A percentile compares a stretch with the other conserved stretches of the same genome.
Conservation (phyloP, 2,113 vertebrate species). For the Anas platyrhynchos region DNA sequence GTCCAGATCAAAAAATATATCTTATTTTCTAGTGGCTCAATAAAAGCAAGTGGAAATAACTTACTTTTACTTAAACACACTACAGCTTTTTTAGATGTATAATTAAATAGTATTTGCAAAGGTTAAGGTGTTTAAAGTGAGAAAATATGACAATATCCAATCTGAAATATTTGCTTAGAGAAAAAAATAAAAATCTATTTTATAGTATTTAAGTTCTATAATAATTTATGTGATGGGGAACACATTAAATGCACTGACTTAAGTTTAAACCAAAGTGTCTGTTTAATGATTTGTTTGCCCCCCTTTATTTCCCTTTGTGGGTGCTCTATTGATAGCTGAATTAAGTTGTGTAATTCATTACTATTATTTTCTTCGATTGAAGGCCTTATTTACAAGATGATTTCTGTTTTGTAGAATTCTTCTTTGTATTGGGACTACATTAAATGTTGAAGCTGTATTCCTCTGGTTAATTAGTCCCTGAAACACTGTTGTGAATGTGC, state of each 20-base stretch:
- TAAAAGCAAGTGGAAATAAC: not conserved
- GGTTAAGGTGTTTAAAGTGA: not conserved
- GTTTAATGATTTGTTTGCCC: not conserved
- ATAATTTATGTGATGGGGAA: not conserved
- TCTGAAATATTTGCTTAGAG: not conserved
- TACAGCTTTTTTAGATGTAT: not conserved
- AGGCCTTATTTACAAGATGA: not conserved
- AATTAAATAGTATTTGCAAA: not conserved
- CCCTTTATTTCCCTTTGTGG: not conserved
- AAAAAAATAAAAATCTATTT: not conserved
- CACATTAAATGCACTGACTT: not conserved
- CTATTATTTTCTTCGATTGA: not conserved
- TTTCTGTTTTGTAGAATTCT: not conserved
- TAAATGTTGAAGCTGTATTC: not conserved
- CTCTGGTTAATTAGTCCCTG: not conserved
- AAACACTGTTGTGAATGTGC: not conserved
- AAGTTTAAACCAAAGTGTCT: not conserved
- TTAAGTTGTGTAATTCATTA: not conserved
- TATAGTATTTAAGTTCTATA: not conserved
- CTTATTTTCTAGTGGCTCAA: not conserved
- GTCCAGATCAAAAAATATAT: not conserved
- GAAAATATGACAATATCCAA: not conserved
- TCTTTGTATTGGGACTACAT: not conserved
- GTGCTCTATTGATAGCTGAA: not conserved
- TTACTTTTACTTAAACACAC: not conserved